Evolutionary conservation across 2,888 invertebrate genomes (phyloP).

Genomic region (Gisinianus flammeolus): DNA sequence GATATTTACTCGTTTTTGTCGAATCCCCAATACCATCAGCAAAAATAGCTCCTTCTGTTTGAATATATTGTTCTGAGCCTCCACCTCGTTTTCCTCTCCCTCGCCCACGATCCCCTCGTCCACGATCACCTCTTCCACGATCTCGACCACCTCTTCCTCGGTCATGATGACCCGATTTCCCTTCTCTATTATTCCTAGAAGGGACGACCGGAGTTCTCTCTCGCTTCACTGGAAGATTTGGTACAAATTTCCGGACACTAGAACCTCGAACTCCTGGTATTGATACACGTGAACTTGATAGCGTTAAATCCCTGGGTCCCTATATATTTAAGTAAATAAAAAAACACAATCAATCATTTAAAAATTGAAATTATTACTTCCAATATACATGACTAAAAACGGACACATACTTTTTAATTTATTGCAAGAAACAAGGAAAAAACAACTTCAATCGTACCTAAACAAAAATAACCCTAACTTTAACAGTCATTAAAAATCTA

Average conservation of each 20-base stretch:
- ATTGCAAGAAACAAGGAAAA: too few relatives aligned
- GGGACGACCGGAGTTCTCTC: conserved; percentile 11
- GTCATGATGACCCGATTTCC: neutral
- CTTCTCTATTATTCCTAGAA: neutral
- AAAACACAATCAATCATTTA: neutral
- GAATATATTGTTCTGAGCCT: conserved; percentile 43
- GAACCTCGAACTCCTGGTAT: conserved; percentile 25
- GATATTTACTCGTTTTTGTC: conserved; percentile 26
- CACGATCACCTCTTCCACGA: conserved; percentile 30
- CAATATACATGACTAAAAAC: neutral
- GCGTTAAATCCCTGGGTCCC: conserved; percentile 49
- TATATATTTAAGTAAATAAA: neutral
- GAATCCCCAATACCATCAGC: conserved; percentile 51
- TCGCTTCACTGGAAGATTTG: conserved; percentile 52
- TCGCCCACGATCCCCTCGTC: conserved; percentile 28
- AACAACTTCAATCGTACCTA: too few relatives aligned
- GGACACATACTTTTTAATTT: too few relatives aligned
- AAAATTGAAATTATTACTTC: neutral
- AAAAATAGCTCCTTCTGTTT: conserved; percentile 52
- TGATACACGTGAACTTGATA: conserved; percentile 10
- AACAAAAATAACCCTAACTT: too few relatives aligned
- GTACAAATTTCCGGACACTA: conserved; percentile 44
- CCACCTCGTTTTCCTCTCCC: conserved; percentile 29
- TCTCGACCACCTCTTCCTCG: neutral
- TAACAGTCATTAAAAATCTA: too few relatives aligned